Evolutionary conservation across 1,140 invertebrate species (phyloP), one percentile per base, ranked within the genome.

Genomic region (Drosophila sulfurigaster): DNA sequence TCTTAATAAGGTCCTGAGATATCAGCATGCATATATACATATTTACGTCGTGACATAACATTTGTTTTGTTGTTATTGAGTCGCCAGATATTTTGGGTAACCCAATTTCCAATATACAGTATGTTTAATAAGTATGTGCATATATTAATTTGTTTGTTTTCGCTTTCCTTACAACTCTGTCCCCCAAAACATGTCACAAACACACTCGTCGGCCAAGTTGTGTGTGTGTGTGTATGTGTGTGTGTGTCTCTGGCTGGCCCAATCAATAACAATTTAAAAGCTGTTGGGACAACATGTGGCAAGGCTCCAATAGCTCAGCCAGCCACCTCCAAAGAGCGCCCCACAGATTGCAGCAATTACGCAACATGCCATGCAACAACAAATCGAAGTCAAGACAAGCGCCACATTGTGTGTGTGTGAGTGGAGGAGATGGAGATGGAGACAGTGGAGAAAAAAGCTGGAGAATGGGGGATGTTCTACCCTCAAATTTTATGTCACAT

Each of bases 211-310:
- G 62, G 64, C 73, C 62, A 13, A 56, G 52, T 56, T 56, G 25
- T 52, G 11, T 25, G 46, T 48, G 10, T 20, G 1, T 56, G 25
- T 52, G 11, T 25, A 20, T 48, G 10, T 20, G 1, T 73, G 49
- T 79, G 46, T 64, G 52, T 51, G 32, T 11, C 2, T 66, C 45
- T 41, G 41, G 16, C 52, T 45, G 48, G 71, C 58, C 79, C 83
- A 87, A 87, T 87, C 83, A 87, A 87, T 87, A 87, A 88, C 80
- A 83, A 87, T 87, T 87, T 87, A 87, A 88, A 87, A 87, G 83
- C 83, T 87, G 83, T 87, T 87, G 66, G 63, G 73, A 88, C 83
- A 87, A 88, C 83, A 87, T 87, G 83, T 88, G 83, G 63, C 54
- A 67, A 32, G 49, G 51, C 58, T 52, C 62, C 67, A 62, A 74